phyloP scores from a whole-genome alignment of 2,888 invertebrate species.

The Hirtodrosophila duncani region DNA sequence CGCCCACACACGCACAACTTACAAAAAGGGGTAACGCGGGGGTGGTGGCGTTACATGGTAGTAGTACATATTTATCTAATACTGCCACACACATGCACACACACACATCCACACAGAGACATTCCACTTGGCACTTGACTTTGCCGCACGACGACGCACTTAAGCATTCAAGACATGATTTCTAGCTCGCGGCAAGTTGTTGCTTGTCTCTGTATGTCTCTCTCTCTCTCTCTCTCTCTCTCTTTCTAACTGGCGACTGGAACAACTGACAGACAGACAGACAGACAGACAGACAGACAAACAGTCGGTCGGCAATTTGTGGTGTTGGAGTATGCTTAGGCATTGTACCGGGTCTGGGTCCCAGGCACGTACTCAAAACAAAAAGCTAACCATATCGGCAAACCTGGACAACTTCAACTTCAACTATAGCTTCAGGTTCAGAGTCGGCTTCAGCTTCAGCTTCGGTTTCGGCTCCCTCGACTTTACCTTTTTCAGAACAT shows the following conservation, averaged over 20 bases:
- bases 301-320: no score
- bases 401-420: no score
- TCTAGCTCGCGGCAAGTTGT: constrained; percentile 58
- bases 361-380: constrained; percentile 55
- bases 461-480: no score
- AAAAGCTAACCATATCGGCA: constrained; percentile 58
- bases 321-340: constrained; percentile 40
- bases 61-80: constrained; percentile 7
- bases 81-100: not conserved
- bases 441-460: no score
- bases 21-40: not conserved
- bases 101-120: constrained; percentile 3
- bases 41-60: not conserved
- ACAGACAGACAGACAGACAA: constrained; percentile 20
- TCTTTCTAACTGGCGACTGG: constrained; percentile 2
- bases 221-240: constrained; percentile 2
- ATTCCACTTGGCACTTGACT: constrained; percentile 39
- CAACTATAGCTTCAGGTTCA: no score
- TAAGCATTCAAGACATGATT: constrained; percentile 65
- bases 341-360: no score
- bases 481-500: constrained; percentile 39
- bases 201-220: constrained; percentile 9
- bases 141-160: constrained; percentile 44
- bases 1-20: constrained; percentile 38
- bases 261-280: no score